Conservation (phyloP, 2,797 vertebrate species). For the Chaunax sp. region DNA sequence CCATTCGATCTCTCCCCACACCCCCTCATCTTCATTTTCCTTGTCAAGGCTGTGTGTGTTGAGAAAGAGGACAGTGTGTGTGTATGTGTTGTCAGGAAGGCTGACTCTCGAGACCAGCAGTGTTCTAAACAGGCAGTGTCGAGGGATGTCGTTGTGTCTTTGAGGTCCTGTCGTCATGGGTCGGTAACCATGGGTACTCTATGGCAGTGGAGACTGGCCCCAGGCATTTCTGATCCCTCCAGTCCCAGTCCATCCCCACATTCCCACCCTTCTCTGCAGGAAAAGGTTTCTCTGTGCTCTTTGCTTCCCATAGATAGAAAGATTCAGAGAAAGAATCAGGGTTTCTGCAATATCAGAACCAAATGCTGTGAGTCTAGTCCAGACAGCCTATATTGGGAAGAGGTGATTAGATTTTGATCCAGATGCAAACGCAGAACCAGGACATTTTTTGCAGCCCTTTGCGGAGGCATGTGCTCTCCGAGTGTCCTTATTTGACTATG, state of each 20-base stretch:
- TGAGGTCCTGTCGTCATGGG: slow-evolving; percentile 76
- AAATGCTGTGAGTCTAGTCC: slow-evolving; percentile 15
- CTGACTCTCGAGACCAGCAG: slow-evolving; percentile 63
- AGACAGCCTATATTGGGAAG: neutral
- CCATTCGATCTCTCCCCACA: slow-evolving; percentile 11
- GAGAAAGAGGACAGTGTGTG: neutral
- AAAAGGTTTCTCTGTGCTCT: neutral
- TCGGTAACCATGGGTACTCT: slow-evolving; percentile 82
- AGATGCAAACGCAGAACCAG: too few species aligned
- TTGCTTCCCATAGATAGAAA: neutral
- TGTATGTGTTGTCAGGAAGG: slow-evolving; percentile 67
- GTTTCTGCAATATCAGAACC: neutral
- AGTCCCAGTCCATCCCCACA: slow-evolving; percentile 38
- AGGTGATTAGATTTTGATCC: neutral
- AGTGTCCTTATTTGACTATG: neutral
- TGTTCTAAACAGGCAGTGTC: slow-evolving; percentile 72
- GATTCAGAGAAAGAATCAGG: neutral
- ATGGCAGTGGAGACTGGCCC: slow-evolving; percentile 61
- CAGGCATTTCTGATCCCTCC: slow-evolving; percentile 45
- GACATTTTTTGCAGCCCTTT: too few species aligned
- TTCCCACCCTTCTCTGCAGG: slow-evolving; percentile 21
- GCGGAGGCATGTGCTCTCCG: too few species aligned
- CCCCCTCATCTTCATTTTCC: slow-evolving; percentile 25
- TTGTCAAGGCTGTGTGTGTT: slow-evolving; percentile 6
- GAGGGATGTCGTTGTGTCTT: slow-evolving; percentile 71